These are phyloP conservation scores for Leucozona laternaria DNA, from an alignment of 2,888 invertebrate species.

Conservation along the genomic window DNA sequence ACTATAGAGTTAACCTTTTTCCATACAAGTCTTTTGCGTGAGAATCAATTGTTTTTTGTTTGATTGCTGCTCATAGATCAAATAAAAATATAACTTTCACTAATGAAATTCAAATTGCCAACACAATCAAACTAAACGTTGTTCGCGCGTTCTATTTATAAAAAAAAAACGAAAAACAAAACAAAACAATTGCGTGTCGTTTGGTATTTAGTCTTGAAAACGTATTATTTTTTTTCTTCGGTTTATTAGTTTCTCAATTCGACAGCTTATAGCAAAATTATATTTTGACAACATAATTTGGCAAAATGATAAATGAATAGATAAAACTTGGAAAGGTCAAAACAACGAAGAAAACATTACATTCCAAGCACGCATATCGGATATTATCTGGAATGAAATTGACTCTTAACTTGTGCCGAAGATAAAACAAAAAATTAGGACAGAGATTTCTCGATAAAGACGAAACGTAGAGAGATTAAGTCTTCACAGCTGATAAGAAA, in stretches of 20 bases:
- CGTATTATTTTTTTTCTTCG: not conserved
- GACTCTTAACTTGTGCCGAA: not conserved
- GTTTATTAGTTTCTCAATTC: slow-evolving; percentile 57
- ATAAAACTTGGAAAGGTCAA: not conserved
- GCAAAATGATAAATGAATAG: slow-evolving; percentile 22
- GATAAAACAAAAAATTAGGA: not conserved
- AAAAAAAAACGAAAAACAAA: not conserved
- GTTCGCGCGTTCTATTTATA: slow-evolving; percentile 29
- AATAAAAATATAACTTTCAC: slow-evolving; percentile 35
- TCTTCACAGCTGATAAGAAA: not conserved
- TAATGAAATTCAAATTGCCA: slow-evolving; percentile 57
- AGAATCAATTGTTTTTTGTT: slow-evolving; percentile 29
- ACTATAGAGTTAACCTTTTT: not conserved
- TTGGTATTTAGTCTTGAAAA: slow-evolving; percentile 1
- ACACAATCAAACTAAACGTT: slow-evolving; percentile 52
- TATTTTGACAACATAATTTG: slow-evolving; percentile 51
- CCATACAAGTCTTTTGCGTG: slow-evolving; percentile 36
- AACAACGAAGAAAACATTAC: not conserved
- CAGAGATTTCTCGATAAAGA: not conserved
- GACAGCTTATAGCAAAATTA: slow-evolving; percentile 39
- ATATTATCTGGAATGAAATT: not conserved
- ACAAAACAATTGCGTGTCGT: not conserved
- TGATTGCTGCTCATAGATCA: slow-evolving; percentile 41
- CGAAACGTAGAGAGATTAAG: not conserved
- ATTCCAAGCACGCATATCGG: not conserved